phyloP scores from a whole-genome alignment of 2,888 invertebrate species.

The Sphaerophoria taeniata region DNA sequence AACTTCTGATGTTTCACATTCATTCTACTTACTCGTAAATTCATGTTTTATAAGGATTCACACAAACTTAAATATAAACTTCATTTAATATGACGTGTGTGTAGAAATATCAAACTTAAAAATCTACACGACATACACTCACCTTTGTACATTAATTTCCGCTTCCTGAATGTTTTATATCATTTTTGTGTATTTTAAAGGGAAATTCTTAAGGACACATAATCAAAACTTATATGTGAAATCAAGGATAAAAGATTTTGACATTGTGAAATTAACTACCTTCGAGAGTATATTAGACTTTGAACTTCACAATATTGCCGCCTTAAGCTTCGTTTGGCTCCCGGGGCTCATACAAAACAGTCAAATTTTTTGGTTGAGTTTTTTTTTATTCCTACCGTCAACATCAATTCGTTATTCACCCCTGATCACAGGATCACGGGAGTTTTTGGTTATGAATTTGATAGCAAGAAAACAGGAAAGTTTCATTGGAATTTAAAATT shows the following conservation, averaged over 20 bases:
- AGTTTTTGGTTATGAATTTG: not conserved
- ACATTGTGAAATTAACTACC: conserved; percentile 42
- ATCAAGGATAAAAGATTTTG: conserved; percentile 54
- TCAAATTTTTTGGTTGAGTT: not conserved
- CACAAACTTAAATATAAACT: no score
- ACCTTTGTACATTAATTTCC: not conserved
- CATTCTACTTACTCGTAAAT: no score
- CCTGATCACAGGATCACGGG: not conserved
- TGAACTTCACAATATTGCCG: conserved; percentile 18
- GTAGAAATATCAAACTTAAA: not conserved
- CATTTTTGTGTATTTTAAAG: not conserved
- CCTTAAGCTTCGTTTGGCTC: conserved; percentile 11
- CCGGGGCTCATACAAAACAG: conserved; percentile 16
- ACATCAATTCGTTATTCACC: not conserved
- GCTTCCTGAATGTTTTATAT: not conserved
- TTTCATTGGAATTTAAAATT: conserved; percentile 47
- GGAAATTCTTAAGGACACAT: conserved; percentile 29
- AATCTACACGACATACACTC: not conserved
- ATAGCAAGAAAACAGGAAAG: conserved; percentile 8
- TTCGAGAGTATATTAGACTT: not conserved
- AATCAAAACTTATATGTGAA: conserved; percentile 44
- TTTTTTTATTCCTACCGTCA: not conserved
- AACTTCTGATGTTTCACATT: no score
- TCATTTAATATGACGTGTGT: no score
- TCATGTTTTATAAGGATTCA: no score